Base-by-base conservation (phyloP, 2,797 vertebrate genomes). In the Halcyon smyrnensis region DNA sequence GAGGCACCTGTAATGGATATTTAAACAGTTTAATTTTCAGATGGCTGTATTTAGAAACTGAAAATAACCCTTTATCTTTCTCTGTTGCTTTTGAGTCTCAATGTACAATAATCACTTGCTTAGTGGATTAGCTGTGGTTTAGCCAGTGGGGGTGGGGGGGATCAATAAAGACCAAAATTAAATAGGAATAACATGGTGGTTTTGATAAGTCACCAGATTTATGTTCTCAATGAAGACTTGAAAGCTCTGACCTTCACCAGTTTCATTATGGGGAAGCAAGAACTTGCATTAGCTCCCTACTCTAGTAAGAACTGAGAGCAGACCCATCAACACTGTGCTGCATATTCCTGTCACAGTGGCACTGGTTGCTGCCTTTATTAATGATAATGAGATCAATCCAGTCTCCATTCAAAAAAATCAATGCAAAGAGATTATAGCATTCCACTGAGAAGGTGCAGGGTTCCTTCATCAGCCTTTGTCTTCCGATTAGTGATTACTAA, bases 1-100 rank as follows among this genome's bases (percentile, higher is more conserved):
- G 56, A 56, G 90, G 80, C 50, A 96, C 96, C 97, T 97, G 90
- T 15, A 89, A 94, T n/a, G 53, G 53, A 92, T 50, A 89, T 92
- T 56, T 23, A 67, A 87, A 92, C 60, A 93, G 74, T 71, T 75
- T 63, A 34, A 71, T 28, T 62, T 86, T 83, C 2, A 89, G 36
- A 70, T 20, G 25, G 28, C 34, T 48, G 23, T 46, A 67, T 62
- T 79, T 41, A 62, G n/a, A 87, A 64, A 83, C 43, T 57, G 41
- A 70, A 82, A 70, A 73, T 34, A 64, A 36, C 4, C 12, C 7
- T 60, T 91, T 56, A 34, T 62, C 53, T 85, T 60, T 24, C 71
- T 70, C 34, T 80, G 36, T 32, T 74, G 68, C 89, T 89, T 87
- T 68, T 30, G 45, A 83, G 71, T 7, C 39, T 32, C 54, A 62